Base-by-base conservation (phyloP, 2,888 invertebrate species). In the Pachymerium ferrugineum region DNA sequence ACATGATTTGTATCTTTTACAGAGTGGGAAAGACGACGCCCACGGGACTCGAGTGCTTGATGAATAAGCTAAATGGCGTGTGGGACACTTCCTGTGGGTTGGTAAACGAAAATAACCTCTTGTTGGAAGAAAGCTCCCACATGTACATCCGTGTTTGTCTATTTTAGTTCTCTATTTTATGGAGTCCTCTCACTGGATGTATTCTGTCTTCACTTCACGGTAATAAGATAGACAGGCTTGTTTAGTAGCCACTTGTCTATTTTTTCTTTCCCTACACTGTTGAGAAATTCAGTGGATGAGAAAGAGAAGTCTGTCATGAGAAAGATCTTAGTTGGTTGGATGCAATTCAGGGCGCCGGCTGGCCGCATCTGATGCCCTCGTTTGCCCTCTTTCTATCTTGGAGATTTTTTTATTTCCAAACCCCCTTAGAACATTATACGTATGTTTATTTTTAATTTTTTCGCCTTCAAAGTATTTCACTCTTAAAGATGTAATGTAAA, bases 261-360 rank as follows among this genome's bases (percentile, higher is more conserved):
- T 62, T 12, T 62, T 62, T 62, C n/a, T 28, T 28, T 25, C 14
- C 25, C 12, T 12, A 25, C 4, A 38, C 38, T n/a, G 28, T 28
- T 22, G 22, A 28, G 62, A 62, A 62, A 62, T 62, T 62, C 62
- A 62, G 62, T 22, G 62, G 28, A 62, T 62, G 25, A 62, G 28
- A 62, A 62, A 62, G 62, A 62, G 62, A 1, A 14, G 62, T 62
- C 62, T 62, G 62, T 62, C 62, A 62, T 62, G 62, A 62, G 62
- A 62, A 62, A 62, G 62, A 25, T 62, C 25, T 62, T 62, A n/a
- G n/a, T n/a, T n/a, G n/a, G 62, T 14, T 54, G n/a, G 25, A 25
- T 28, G 62, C 62, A 62, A 62, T 62, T 62, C 25, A 62, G 62
- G n/a, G 62, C 62, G 62, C 62, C 62, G 62, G 62, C 62, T 62